Base-by-base conservation (phyloP, 2,113 vertebrate genomes). In the Amphilophus citrinellus region DNA sequence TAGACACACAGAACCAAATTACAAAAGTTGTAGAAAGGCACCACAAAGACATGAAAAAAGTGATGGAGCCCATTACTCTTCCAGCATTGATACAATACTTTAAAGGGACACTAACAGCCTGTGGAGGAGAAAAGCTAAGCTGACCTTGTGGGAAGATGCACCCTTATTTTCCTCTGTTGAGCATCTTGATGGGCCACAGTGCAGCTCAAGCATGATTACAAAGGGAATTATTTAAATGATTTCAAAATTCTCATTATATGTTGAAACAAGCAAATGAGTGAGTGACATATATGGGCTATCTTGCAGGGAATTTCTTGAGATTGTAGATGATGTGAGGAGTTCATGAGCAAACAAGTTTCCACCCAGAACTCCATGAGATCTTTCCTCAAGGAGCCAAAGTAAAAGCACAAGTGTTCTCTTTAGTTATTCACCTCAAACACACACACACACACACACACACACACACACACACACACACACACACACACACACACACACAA, bases 1-100 rank as follows among this genome's bases (percentile, higher is more conserved):
- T 53, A 76, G 27, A 82, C n/a, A 27, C 39, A 35, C 39, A 62
- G 57, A 32, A 56, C 10, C 71, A 60, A 30, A 39, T n/a, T 6
- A 57, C 71, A 50, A 57, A 83, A 84, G 20, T 53, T 79, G 7
- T 30, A 65, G 18, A 68, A 50, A 57, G 68, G 15, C 35, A 79
- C 42, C 27, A 84, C 14, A 81, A 77, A 75, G 27, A 71, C 7
- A 50, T 42, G 22, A 60, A 83, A 65, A 73, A 56, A 30, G 53
- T 59, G 58, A 88, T 79, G 14, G 77, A 24, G 24, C 22, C 61
- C 24, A 83, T 86, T 83, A 65, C 35, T 83, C 77, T 82, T 81
- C 42, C 61, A 83, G 76, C 59, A 63, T 37, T 32, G 56, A 60
- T 76, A 14, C 63, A 39, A 65, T 76, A 20, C 27, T 84, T 68